A percentile compares a stretch with the other conserved stretches of the same genome.
Conservation (phyloP, 2,113 vertebrate species). For the Bos taurus region ARS-UCD2.0 NC_037347.1:13941501-13942000, state of each 20-base stretch:
- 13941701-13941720: neutral
- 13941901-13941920: neutral
- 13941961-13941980: constrained; percentile 5
- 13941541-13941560: neutral
- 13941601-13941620: neutral
- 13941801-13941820: neutral
- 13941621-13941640: neutral
- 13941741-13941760: constrained; percentile 18
- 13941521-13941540: neutral
- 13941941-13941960: constrained; percentile 7
- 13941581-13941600: neutral
- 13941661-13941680: neutral
- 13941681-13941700: neutral
- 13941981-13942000: neutral
- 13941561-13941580: constrained; percentile 24
- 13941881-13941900: neutral
- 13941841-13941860: neutral
- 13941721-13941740: neutral
- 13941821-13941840: neutral
- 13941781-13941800: neutral
- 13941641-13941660: neutral
- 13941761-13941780: neutral
- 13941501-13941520: no score
- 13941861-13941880: constrained; percentile 12
- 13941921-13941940: neutral